Base-by-base conservation (phyloP, 2,113 vertebrate genomes). In the Glaucomys volans region DNA sequence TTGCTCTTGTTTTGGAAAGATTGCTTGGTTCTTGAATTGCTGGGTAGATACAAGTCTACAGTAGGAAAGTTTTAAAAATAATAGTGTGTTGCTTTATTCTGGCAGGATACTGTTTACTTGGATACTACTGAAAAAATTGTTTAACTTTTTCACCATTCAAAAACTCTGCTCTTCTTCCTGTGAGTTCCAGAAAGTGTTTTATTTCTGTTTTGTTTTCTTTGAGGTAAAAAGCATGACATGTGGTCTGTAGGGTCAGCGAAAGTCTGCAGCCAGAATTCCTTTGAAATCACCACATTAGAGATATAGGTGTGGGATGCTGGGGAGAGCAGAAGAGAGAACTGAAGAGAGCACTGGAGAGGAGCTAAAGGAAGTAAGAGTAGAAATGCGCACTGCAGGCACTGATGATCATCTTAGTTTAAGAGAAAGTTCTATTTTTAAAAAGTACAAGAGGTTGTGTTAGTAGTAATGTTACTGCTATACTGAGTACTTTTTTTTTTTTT, bases 11-110 rank as follows among this genome's bases (percentile, higher is more conserved):
- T 94, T 93, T 24, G 35, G n/a, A 91, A 91, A 72, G 24, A 80
- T 82, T 89, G 26, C 26, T 87, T 26, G n/a, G 62, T 84, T 85
- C 24, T 22, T 93, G 40, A 5, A 71, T 81, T 89, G 17, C 42
- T 88, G 69, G 28, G 14, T 86, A 80, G 30, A n/a, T 40, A 32
- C 57, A 93, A 87, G 35, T 92, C 59, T 95, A 92, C 91, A 94
- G 44, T 79, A 83, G n/a, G 37, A 69, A 91, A 64, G 47, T 89
- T 88, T 86, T 59, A 50, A 95, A 88, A 93, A n/a, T 79, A 91
- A 71, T 87, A 50, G 35, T 74, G 44, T 93, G 44, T 93, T 95
- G n/a, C n/a, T 87, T 96, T 96, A 92, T 95, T 96, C 59, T 87
- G 47, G 28, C 22, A 95, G n/a, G 76, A 35, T 89, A 74, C 59